Conservation (phyloP, 2,113 vertebrate species). For the Zosterops hypoxanthus region DNA sequence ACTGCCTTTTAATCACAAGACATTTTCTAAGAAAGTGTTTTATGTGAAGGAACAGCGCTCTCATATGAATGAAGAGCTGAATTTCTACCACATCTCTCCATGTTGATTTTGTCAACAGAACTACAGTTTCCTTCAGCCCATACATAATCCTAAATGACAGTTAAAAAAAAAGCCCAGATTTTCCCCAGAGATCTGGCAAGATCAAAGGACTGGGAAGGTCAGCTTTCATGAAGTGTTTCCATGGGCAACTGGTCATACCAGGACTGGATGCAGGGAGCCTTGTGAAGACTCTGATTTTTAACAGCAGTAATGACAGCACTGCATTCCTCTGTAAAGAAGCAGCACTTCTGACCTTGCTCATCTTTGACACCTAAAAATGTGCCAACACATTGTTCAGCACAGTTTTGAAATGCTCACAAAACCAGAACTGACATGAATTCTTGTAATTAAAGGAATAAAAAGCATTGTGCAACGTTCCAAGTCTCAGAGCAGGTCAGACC, state of each 20-base stretch:
- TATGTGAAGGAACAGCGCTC: not conserved
- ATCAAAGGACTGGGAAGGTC: not conserved
- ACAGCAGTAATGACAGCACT: not conserved
- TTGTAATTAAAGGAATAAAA: not conserved
- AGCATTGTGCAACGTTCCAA: not conserved
- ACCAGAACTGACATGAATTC: not conserved
- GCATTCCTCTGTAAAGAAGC: not conserved
- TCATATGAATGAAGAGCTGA: not conserved
- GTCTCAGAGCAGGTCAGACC: not conserved
- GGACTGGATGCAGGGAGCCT: not conserved
- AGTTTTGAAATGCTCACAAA: not conserved
- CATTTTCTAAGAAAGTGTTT: not conserved
- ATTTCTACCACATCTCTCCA: not conserved
- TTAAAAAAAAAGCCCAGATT: not conserved
- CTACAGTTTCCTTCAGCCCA: not conserved
- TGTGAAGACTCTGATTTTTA: not conserved
- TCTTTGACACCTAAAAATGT: not conserved
- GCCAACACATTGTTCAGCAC: not conserved
- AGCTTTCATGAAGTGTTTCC: not conserved
- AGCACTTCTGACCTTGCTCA: not conserved
- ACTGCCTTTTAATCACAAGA: not conserved
- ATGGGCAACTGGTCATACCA: not conserved
- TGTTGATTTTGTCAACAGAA: not conserved
- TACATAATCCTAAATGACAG: not conserved
- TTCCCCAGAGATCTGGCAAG: not conserved